Conservation (phyloP, 2,888 invertebrate genomes). For the Lordiphosa fenestrarum region DNA sequence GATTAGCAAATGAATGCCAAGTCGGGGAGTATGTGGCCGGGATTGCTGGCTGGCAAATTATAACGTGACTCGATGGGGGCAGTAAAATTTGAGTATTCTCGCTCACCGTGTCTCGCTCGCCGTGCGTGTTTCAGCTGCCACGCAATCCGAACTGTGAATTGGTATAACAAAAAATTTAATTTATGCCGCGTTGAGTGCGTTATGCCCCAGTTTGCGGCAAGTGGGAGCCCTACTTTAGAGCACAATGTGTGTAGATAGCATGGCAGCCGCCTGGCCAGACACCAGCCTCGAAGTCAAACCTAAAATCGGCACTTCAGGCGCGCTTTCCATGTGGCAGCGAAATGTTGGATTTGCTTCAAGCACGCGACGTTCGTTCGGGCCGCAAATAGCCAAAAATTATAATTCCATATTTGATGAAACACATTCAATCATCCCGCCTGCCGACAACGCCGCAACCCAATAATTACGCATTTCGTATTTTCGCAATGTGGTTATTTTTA, state of each 20-base stretch:
- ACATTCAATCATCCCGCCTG: conserved; percentile 65
- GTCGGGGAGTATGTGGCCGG: conserved; percentile 14
- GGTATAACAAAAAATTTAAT: conserved; percentile 58
- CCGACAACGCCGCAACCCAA: conserved; percentile 44
- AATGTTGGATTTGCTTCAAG: conserved; percentile 68
- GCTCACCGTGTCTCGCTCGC: conserved; percentile 24
- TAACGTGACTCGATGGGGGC: conserved; percentile 63
- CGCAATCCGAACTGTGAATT: conserved; percentile 58
- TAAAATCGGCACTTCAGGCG: conserved; percentile 73
- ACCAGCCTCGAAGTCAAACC: conserved; percentile 47
- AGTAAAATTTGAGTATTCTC: conserved; percentile 66
- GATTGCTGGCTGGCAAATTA: conserved; percentile 49
- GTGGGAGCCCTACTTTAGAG: conserved; percentile 47
- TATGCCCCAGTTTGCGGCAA: conserved; percentile 63
- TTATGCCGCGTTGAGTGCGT: conserved; percentile 69
- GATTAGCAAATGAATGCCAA: conserved; percentile 68
- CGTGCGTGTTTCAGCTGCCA: conserved; percentile 64
- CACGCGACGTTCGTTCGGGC: conserved; percentile 63
- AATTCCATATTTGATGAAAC: conserved; percentile 75
- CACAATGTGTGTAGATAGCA: conserved; percentile 31
- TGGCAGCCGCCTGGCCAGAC: conserved; percentile 7
- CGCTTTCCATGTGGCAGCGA: conserved; percentile 60
- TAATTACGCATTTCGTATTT: conserved; percentile 65
- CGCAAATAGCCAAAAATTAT: conserved; percentile 66
- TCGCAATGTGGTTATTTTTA: conserved; percentile 67